Percentiles rank a stretch among this genome's conserved stretches.
These are phyloP conservation scores for Virgularia gustaviana DNA, from an alignment of 92 coral and sea anemone genomes.

Conservation along the genomic window DNA sequence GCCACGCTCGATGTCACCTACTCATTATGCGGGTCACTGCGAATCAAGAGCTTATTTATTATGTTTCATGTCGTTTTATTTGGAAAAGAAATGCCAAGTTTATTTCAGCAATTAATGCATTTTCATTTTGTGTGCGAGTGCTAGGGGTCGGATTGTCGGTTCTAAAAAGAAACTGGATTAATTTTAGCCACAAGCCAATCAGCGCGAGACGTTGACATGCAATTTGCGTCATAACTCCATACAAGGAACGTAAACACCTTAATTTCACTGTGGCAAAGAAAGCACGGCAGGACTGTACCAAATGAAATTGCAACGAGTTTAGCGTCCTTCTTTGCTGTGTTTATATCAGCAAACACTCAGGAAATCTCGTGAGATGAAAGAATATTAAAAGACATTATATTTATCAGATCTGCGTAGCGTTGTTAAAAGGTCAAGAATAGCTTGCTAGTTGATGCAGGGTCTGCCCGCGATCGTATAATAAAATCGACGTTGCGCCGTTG, in stretches of 20 bases:
- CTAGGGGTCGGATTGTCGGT: constrained; percentile 6
- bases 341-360: neutral
- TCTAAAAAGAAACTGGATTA: constrained; percentile 22
- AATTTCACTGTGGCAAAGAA: constrained; percentile 6
- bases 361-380: neutral
- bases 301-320: no score
- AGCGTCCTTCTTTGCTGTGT: no score
- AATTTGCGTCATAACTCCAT: constrained; percentile 46
- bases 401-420: neutral
- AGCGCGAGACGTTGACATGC: constrained; percentile 16
- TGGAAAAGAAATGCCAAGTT: no score
- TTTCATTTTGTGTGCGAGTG: constrained; percentile 1
- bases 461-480: neutral
- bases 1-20: no score
- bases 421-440: no score
- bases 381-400: neutral
- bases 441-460: neutral
- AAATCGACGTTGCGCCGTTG: neutral
- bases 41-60: no score
- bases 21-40: no score
- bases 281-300: constrained; percentile 33
- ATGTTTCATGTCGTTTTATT: neutral
- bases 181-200: constrained; percentile 13
- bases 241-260: constrained; percentile 38
- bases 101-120: constrained; percentile 3